Evolutionary conservation across 2,888 invertebrate genomes (phyloP).

Genomic region (Phyllotreta striolata): DNA sequence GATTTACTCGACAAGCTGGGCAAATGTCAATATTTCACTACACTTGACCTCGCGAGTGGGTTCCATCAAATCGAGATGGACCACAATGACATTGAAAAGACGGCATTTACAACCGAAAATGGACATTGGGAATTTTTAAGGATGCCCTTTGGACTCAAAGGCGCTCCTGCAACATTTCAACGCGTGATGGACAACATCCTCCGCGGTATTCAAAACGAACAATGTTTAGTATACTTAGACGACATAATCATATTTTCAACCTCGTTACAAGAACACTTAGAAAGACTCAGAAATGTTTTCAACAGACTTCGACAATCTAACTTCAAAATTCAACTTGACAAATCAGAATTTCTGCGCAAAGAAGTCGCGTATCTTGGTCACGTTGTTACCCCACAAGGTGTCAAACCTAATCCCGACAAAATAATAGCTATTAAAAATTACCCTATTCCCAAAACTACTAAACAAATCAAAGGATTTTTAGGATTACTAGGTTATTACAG

Average conservation of each 20-base stretch:
- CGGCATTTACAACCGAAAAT: conserved; percentile 31
- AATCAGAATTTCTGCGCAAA: conserved; percentile 35
- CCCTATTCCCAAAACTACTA: conserved; percentile 22
- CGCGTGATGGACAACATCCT: conserved; percentile 34
- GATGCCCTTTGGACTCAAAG: conserved; percentile 22
- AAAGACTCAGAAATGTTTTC: conserved; percentile 23
- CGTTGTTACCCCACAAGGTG: conserved; percentile 31
- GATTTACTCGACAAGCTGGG: conserved; percentile 7
- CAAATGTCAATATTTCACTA: neutral
- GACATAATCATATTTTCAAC: conserved; percentile 25
- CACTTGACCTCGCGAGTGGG: conserved; percentile 29
- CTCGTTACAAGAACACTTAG: conserved; percentile 29
- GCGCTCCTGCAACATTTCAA: neutral
- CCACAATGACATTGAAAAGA: conserved; percentile 25
- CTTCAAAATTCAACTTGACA: conserved; percentile 38
- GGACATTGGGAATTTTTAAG: conserved; percentile 27
- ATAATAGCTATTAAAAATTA: conserved; percentile 18
- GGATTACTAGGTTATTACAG: conserved; percentile 19
- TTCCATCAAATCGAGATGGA: conserved; percentile 39
- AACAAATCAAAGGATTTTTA: conserved; percentile 17
- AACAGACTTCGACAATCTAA: conserved; percentile 16
- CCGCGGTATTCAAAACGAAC: conserved; percentile 29
- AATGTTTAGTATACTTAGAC: neutral
- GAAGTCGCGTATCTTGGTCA: conserved; percentile 18
- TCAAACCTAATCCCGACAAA: conserved; percentile 34